Evolutionary conservation across 1,140 invertebrate genomes (phyloP).

Genomic region (Aphaenogaster floridana): DNA sequence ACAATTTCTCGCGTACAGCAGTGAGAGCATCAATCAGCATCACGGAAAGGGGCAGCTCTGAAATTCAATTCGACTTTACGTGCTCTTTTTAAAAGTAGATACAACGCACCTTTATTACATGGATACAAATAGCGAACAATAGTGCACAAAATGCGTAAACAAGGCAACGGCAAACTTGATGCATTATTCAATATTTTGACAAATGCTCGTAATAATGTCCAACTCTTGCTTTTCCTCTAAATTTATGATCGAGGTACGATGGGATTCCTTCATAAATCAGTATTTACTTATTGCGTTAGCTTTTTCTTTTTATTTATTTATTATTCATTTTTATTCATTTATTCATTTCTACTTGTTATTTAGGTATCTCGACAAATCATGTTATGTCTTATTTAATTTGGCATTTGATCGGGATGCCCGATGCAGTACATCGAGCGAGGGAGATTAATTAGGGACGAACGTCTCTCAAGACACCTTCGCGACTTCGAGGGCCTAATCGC

Average conservation of each 20-base stretch:
- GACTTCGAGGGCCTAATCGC: slow-evolving; percentile 81
- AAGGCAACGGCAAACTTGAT: neutral
- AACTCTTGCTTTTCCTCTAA: slow-evolving; percentile 3
- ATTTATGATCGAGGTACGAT: neutral
- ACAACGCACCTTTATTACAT: slow-evolving; percentile 18
- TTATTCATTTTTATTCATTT: slow-evolving; percentile 11
- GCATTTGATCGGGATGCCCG: slow-evolving; percentile 19
- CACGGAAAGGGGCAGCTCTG: neutral
- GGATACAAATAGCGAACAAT: neutral
- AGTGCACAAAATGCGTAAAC: slow-evolving; percentile 12
- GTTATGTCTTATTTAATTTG: slow-evolving; percentile 42
- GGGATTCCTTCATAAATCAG: neutral
- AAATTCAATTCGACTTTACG: slow-evolving; percentile 6
- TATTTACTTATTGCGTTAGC: neutral
- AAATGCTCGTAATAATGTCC: neutral
- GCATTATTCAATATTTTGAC: slow-evolving; percentile 10
- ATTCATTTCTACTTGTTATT: neutral
- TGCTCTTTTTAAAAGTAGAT: slow-evolving; percentile 2
- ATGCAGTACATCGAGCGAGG: slow-evolving; percentile 27
- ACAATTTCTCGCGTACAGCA: neutral
- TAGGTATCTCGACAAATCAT: neutral
- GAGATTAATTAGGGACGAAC: slow-evolving; percentile 82
- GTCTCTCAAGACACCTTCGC: slow-evolving; percentile 82
- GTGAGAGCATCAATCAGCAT: neutral
- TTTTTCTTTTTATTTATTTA: slow-evolving; percentile 1